Percentiles rank a stretch among this genome's conserved stretches.
phyloP scores from a whole-genome alignment of 1,140 invertebrate genomes.

The Papilio helenus region DNA sequence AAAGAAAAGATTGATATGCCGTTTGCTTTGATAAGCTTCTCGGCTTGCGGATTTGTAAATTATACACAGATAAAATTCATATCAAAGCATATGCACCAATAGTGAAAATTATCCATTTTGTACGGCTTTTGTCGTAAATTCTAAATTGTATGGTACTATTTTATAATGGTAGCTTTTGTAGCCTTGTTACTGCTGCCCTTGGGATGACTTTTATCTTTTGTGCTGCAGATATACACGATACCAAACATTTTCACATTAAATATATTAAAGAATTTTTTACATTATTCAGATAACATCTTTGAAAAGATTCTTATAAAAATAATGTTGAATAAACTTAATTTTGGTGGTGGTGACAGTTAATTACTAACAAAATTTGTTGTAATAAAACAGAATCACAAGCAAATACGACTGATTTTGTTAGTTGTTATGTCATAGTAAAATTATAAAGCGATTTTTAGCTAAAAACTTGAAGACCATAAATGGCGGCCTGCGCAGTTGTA shows the following conservation, averaged over 20 bases:
- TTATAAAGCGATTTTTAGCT: neutral
- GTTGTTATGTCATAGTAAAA: neutral
- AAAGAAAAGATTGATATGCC: neutral
- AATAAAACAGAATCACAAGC: too few species aligned
- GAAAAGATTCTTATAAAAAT: too few species aligned
- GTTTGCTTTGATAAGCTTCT: neutral
- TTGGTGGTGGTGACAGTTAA: too few species aligned
- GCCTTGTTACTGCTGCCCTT: slow-evolving; percentile 23
- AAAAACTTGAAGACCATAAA: neutral
- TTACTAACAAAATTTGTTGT: too few species aligned
- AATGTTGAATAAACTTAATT: too few species aligned
- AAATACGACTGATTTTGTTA: too few species aligned
- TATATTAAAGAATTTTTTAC: too few species aligned
- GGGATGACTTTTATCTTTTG: neutral
- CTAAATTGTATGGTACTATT: slow-evolving; percentile 16
- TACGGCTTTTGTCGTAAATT: slow-evolving; percentile 11
- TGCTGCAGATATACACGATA: neutral
- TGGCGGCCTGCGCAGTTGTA: neutral
- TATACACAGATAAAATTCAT: neutral
- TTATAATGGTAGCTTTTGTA: slow-evolving; percentile 19
- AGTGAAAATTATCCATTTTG: neutral
- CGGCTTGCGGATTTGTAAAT: neutral
- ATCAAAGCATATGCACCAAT: slow-evolving; percentile 4
- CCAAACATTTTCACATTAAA: neutral
- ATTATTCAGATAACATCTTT: too few species aligned